phyloP scores from a whole-genome alignment of 2,113 vertebrate species.

The Solenodon paradoxus region DNA sequence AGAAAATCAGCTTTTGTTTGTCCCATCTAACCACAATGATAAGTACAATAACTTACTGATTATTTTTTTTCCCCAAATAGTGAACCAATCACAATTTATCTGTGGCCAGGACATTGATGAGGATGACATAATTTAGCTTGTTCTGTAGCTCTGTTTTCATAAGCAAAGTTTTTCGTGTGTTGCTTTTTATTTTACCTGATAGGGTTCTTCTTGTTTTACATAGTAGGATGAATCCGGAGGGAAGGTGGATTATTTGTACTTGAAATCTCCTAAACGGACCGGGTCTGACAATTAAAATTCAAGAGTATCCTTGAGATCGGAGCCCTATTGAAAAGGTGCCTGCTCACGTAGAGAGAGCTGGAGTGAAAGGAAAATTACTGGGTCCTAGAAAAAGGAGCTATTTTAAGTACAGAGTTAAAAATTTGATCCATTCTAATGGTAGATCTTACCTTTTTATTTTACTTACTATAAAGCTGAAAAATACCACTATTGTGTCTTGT shows the following conservation, averaged over 20 bases:
- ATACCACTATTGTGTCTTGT: not conserved
- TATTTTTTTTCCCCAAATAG: not conserved
- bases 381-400: not conserved
- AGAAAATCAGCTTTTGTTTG: not conserved
- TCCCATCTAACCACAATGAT: not conserved
- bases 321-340: too few species aligned
- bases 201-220: not conserved
- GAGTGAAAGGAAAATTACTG: not conserved
- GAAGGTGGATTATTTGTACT: not conserved
- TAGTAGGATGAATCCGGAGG: not conserved
- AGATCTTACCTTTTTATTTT: not conserved
- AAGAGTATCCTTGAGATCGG: not conserved
- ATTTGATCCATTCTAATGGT: accelerated
- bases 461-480: not conserved
- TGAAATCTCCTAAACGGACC: not conserved
- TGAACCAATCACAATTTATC: not conserved
- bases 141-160: not conserved
- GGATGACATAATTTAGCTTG: not conserved
- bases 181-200: not conserved
- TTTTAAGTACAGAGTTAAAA: too few species aligned
- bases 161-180: too few species aligned
- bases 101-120: not conserved
- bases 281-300: not conserved
- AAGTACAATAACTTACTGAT: not conserved
- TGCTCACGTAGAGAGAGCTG: not conserved